A percentile compares a stretch with the other conserved stretches of the same genome.
Conservation (phyloP, 2,888 invertebrate genomes). For the Gryllus longicercus region DNA sequence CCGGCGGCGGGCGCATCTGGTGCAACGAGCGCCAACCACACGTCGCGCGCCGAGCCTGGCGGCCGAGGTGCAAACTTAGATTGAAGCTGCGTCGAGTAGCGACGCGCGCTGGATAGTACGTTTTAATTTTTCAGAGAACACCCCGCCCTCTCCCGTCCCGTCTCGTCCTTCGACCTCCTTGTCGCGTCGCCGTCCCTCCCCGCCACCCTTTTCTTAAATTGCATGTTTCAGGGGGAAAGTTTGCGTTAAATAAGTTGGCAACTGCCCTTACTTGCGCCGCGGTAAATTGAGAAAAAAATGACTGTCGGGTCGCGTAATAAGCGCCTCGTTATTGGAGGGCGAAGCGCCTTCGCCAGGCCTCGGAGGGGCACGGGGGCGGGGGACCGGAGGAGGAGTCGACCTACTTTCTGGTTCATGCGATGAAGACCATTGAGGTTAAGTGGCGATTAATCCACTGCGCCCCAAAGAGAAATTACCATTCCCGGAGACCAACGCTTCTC, state of each 20-base stretch:
- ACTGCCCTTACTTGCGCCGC: constrained; percentile 4
- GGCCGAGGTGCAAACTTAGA: neutral
- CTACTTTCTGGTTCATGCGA: too few species aligned
- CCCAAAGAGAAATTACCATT: too few species aligned
- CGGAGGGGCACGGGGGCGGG: constrained; percentile 26
- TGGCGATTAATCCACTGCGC: too few species aligned
- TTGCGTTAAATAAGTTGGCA: neutral
- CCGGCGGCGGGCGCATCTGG: too few species aligned
- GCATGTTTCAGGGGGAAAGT: neutral
- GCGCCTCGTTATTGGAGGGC: constrained; percentile 32
- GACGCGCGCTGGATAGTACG: neutral
- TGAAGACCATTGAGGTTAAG: too few species aligned
- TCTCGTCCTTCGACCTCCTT: neutral
- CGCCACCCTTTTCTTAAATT: neutral
- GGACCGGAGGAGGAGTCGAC: neutral
- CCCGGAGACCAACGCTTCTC: too few species aligned
- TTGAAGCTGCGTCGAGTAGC: neutral
- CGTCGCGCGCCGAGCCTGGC: neutral
- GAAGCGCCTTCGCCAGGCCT: constrained; percentile 29
- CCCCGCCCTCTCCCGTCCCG: neutral
- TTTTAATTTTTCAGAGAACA: neutral
- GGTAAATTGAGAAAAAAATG: neutral
- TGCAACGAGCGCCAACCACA: too few species aligned
- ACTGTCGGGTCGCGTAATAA: neutral
- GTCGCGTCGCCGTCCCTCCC: too few species aligned